These are phyloP conservation scores for Apantesis nais DNA, from an alignment of 2,888 invertebrate species.

Conservation along the genomic window DNA sequence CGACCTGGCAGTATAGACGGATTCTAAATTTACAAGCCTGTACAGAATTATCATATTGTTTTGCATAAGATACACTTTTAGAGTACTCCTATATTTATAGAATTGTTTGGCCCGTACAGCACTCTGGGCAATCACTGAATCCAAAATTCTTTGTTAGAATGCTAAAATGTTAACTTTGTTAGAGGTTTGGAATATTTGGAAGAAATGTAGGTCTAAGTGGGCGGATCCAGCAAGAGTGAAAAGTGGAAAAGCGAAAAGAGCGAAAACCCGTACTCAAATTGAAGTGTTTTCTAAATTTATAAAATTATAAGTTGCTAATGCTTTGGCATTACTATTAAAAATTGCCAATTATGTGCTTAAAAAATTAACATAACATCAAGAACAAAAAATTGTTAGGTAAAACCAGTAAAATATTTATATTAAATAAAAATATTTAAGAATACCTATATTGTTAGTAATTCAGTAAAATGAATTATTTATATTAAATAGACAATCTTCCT, in stretches of 20 bases:
- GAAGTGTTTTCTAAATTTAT: background rate
- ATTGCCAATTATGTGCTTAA: background rate
- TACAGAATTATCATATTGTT: background rate
- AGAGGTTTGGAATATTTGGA: background rate
- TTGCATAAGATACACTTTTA: background rate
- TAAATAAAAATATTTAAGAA: background rate
- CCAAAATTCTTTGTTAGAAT: background rate
- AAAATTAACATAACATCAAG: background rate
- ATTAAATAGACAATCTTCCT: background rate
- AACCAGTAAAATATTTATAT: background rate
- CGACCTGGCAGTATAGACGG: constrained; percentile 82
- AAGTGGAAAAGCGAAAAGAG: too few species aligned
- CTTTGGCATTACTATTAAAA: background rate
- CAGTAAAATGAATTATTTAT: background rate
- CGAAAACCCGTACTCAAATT: background rate
- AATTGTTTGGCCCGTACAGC: background rate
- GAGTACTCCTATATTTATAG: background rate
- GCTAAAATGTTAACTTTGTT: background rate
- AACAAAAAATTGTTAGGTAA: background rate
- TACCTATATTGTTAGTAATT: background rate
- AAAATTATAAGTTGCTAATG: background rate
- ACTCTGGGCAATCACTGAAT: background rate
- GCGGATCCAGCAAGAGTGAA: background rate
- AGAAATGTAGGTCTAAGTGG: background rate
- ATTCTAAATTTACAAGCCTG: constrained; percentile 54